Base-by-base conservation (phyloP, 2,797 vertebrate genomes). In the Nyctalus aviator region DNA sequence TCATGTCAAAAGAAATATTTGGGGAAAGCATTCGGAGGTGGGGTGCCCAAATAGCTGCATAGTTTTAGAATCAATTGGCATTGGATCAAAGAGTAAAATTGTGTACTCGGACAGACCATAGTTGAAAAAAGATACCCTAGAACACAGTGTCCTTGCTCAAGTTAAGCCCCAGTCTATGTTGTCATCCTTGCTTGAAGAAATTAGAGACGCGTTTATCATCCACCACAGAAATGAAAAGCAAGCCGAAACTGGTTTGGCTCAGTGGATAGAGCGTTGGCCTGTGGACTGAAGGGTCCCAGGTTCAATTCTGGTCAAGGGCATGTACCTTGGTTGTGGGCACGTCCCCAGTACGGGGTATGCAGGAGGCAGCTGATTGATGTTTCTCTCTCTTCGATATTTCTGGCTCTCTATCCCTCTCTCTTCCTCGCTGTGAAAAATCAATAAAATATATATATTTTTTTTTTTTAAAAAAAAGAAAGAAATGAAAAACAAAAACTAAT, bases 1-100 rank as follows among this genome's bases (percentile, higher is more conserved):
- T 93, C 94, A 90, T 66, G 23, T 95, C 90, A 95, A 93, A 95
- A 87, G 83, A 96, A 97, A 94, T 96, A 96, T 97, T 97, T 97
- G 91, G 96, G 59, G 87, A 91, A 97, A 96, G 64, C 53, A 95
- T 44, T 87, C 89, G 20, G 13, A 8, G 75, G 20, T 75, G 79
- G 85, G 88, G 88, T 94, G 95, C 46, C 55, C 55, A 10, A 94
- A 96, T 93, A 96, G 48, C 37, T 93, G 64, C 46, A 75, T 83
- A 93, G 86, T 89, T 95, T 95, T 85, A 95, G 66, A 82, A 92
- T 30, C 82, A 95, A 66, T 94, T 97, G 95, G 53, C 64, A 62
- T 79, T 69, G 53, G 48, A 57, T 94, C 66, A 93, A 93, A 96
- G 21, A 82, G 55, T 53, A 84, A 50, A 79, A 79, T 37, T 92